Evolutionary conservation across 2,113 vertebrate species (phyloP).

Genomic region (Synchiropus splendidus): DNA sequence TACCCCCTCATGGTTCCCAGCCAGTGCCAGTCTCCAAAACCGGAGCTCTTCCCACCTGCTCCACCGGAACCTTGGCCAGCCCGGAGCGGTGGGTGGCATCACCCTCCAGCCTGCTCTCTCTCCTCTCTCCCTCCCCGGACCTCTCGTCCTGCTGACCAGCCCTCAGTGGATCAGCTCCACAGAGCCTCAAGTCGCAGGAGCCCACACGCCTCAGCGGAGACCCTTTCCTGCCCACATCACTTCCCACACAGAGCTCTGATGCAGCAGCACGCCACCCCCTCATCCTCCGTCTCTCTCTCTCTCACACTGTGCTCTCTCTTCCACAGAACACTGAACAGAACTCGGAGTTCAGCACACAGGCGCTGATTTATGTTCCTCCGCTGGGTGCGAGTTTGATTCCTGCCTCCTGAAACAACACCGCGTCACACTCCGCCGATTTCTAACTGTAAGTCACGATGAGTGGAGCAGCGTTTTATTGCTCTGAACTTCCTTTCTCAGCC

Average conservation of each 20-base stretch:
- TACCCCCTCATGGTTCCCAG: constrained; percentile 27
- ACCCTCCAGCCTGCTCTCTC: constrained; percentile 48
- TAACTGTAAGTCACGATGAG: too few relatives aligned
- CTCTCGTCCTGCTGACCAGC: constrained; percentile 14
- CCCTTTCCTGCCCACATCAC: constrained; percentile 37
- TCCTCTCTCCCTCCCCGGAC: constrained; percentile 5
- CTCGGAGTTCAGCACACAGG: too few relatives aligned
- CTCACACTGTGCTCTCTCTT: constrained; percentile 4
- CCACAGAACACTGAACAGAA: too few relatives aligned
- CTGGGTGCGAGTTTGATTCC: too few relatives aligned
- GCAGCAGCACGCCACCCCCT: neutral
- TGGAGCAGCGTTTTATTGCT: too few relatives aligned
- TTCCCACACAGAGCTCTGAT: constrained; percentile 34
- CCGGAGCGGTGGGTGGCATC: constrained; percentile 54
- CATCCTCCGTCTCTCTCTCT: too few relatives aligned
- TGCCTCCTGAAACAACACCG: too few relatives aligned
- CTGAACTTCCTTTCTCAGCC: too few relatives aligned
- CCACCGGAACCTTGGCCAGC: constrained; percentile 35
- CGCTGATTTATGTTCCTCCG: too few relatives aligned
- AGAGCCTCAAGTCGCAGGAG: constrained; percentile 25
- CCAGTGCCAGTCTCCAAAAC: constrained; percentile 54
- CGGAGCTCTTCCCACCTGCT: constrained; percentile 50
- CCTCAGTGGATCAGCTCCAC: constrained; percentile 19
- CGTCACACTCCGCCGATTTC: too few relatives aligned
- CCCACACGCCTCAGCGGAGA: constrained; percentile 43